phyloP scores from a whole-genome alignment of 2,888 invertebrate species.

The Dioctria rufipes region DNA sequence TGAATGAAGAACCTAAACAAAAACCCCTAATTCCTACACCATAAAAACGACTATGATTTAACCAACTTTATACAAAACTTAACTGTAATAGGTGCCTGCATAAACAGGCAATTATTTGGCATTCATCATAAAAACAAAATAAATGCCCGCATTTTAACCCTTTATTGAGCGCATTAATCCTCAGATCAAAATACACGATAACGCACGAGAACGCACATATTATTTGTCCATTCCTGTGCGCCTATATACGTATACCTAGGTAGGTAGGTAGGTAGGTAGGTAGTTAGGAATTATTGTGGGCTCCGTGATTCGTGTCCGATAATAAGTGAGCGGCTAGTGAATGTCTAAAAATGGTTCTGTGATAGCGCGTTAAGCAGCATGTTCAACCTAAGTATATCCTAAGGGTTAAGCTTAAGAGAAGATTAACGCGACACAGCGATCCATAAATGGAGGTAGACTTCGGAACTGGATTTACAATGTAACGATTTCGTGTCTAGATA shows the following conservation, averaged over 20 bases:
- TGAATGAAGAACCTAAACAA: background rate
- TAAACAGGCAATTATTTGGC: too few relatives aligned
- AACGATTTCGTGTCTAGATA: constrained; percentile 16
- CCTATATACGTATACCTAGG: background rate
- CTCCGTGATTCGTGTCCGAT: background rate
- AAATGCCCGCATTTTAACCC: background rate
- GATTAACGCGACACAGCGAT: constrained; percentile 7
- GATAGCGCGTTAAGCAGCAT: background rate
- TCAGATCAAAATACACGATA: background rate
- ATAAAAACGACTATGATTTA: too few relatives aligned
- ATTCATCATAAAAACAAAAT: too few relatives aligned
- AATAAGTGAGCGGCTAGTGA: background rate
- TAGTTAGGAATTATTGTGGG: background rate
- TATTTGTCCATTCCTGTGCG: background rate
- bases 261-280: too few relatives aligned
- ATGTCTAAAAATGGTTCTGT: constrained; percentile 8
- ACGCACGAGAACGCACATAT: background rate
- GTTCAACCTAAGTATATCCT: background rate
- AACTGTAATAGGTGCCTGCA: too few relatives aligned
- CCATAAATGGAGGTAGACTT: constrained; percentile 7
- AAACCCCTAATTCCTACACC: background rate
- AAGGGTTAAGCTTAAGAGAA: background rate
- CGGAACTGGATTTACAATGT: constrained; percentile 26
- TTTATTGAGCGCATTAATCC: background rate
- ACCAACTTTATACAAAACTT: too few relatives aligned